Percentiles rank a stretch among this genome's conserved stretches.
Conservation (phyloP, 2,888 invertebrate genomes). For the Caenorhabditis uteleia region DNA sequence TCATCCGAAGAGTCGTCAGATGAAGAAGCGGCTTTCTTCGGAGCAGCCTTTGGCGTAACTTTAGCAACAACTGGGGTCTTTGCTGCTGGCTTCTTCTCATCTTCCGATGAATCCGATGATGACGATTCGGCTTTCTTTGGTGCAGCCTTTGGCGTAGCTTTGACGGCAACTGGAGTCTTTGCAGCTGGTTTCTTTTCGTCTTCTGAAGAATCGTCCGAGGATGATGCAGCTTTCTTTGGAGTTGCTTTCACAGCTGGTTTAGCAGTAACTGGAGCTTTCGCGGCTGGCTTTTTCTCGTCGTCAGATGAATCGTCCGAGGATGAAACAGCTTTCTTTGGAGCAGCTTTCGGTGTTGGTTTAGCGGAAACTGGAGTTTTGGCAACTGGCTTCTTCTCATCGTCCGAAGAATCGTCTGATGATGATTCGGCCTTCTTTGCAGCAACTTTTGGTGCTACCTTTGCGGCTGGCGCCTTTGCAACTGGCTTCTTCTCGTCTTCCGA, state of each 20-base stretch:
- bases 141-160: constrained; percentile 8
- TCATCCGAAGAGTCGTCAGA: constrained; percentile 37
- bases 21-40: constrained; percentile 36
- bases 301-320: constrained; percentile 8
- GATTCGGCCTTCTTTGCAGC: constrained; percentile 28
- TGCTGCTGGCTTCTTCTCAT: constrained; percentile 9
- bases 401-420: constrained; percentile 23
- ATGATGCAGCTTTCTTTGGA: constrained; percentile 36
- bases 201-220: constrained; percentile 32
- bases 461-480: constrained; percentile 8
- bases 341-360: constrained; percentile 1
- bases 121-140: constrained; percentile 41
- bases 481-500: constrained; percentile 37
- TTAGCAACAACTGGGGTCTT: constrained; percentile 1
- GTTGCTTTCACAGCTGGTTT: constrained; percentile 1
- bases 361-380: constrained; percentile 10
- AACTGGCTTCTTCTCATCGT: constrained; percentile 22
- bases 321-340: constrained; percentile 20
- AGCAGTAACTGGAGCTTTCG: constrained; percentile 13
- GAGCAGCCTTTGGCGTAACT: constrained; percentile 15
- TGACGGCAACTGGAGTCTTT: constrained; percentile 2
- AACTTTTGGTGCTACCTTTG: constrained; percentile 15
- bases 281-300: constrained; percentile 3
- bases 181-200: constrained; percentile 24
- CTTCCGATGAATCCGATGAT: constrained; percentile 31